Evolutionary conservation across 2,888 invertebrate genomes (phyloP).

Genomic region (Loripinus fragilis): DNA sequence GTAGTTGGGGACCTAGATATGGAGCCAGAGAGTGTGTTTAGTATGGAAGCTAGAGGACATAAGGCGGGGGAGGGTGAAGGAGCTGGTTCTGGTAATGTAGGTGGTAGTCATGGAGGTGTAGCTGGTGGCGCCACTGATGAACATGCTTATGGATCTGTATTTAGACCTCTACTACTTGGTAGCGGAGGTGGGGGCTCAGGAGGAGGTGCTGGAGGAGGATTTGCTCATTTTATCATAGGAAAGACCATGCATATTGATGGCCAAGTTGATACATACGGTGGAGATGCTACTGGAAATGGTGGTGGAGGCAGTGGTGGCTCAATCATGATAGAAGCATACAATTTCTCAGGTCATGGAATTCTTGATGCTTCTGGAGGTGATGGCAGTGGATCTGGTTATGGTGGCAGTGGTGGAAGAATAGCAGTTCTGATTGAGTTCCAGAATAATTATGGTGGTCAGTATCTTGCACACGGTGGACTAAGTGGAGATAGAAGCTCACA

Average conservation of each 20-base stretch:
- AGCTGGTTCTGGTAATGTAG: slow-evolving; percentile 50
- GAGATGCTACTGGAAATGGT: slow-evolving; percentile 29
- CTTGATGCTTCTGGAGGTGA: slow-evolving; percentile 71
- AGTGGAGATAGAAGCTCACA: slow-evolving; percentile 37
- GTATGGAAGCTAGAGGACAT: slow-evolving; percentile 67
- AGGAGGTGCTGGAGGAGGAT: slow-evolving; percentile 71
- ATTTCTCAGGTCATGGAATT: slow-evolving; percentile 71
- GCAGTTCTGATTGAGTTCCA: slow-evolving; percentile 64
- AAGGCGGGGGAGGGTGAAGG: slow-evolving; percentile 58
- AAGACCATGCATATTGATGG: slow-evolving; percentile 70
- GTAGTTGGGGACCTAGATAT: slow-evolving; percentile 69
- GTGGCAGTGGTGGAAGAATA: slow-evolving; percentile 74
- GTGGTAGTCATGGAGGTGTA: slow-evolving; percentile 71
- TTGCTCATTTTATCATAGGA: slow-evolving; percentile 66
- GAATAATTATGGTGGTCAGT: slow-evolving; percentile 69
- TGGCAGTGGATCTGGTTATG: slow-evolving; percentile 60
- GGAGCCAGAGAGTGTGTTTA: slow-evolving; percentile 63
- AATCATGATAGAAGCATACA: slow-evolving; percentile 68
- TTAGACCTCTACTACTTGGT: slow-evolving; percentile 69
- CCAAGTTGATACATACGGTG: slow-evolving; percentile 60
- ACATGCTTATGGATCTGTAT: slow-evolving; percentile 70
- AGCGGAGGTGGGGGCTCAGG: slow-evolving; percentile 69
- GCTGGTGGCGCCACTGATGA: slow-evolving; percentile 54
- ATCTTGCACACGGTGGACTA: slow-evolving; percentile 64
- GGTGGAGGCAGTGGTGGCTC: slow-evolving; percentile 75